Base-by-base conservation (phyloP, 92 coral and sea anemone genomes). In the Porites divaricata region DNA sequence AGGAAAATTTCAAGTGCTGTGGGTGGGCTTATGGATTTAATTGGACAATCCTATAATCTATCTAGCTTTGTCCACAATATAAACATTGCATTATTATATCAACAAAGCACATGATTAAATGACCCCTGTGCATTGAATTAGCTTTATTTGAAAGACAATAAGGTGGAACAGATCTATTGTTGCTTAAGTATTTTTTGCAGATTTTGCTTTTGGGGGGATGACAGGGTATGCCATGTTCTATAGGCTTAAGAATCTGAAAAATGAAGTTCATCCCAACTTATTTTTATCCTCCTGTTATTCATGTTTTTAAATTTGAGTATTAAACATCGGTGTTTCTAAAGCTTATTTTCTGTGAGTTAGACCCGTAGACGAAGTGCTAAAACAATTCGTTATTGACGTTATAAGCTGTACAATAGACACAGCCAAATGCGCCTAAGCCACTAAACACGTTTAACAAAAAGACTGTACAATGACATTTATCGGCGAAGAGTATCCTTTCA, bases 41-140 rank as follows among this genome's bases (percentile, higher is more conserved):
- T 15, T 2, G 59, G 16, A 54, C 17, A 54, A 11, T 54, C 59
- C 59, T 4, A 12, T 65, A 35, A 35, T 35, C 12, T n/a, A 22
- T 50, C 9, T 19, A 49, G 50, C 7, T 11, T 14, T 24, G 8
- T 16, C 54, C 24, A 56, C 76, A 17, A 24, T 19, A n/a, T 58
- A 58, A 77, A 70, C 75, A 70, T 65, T 6, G 21, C 41, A 53
- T n/a, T 69, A 53, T 15, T 62, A 13, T 28, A 57, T 80, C 67
- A 80, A 70, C 65, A 80, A 69, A 24, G 28, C 66, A 50, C 53
- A 54, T 20, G 23, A 16, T 57, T 79, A 77, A 77, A 65, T 78
- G 73, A 78, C 48, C 74, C 58, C 58, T 50, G 67, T 67, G 75
- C 56, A 24, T 7, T 19, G 6, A 67, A 50, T 14, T 15, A 35